Percentiles rank a stretch among this genome's conserved stretches.
These are phyloP conservation scores for Callyntrura guangdongensis DNA, from an alignment of 2,888 invertebrate species.

Conservation along the genomic window DNA sequence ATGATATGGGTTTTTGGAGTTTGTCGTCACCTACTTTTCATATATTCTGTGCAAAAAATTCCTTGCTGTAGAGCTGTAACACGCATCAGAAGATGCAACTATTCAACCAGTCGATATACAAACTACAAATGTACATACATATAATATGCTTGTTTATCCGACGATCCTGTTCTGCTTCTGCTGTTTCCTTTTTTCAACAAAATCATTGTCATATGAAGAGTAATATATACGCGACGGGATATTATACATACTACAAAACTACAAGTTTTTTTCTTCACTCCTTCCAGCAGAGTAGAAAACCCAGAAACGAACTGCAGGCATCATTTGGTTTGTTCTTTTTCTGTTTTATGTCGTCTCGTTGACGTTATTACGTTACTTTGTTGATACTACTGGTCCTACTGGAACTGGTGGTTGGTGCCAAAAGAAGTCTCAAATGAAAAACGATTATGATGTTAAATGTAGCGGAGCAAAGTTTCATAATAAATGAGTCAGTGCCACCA, in stretches of 20 bases:
- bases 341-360: neutral
- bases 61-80: no score
- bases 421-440: conserved; percentile 84
- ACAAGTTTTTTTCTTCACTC: no score
- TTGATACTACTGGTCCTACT: neutral
- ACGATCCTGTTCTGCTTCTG: neutral
- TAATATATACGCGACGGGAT: no score
- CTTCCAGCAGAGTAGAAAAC: neutral
- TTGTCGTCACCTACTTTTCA: no score
- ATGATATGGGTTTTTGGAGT: no score
- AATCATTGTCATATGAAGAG: no score
- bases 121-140: no score
- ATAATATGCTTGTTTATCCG: no score
- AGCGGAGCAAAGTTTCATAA: conserved; percentile 84
- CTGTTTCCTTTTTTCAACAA: neutral
- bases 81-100: no score
- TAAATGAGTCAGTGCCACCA: conserved; percentile 82
- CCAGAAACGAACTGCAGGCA: neutral
- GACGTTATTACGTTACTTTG: neutral
- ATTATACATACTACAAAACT: no score
- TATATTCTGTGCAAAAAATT: no score
- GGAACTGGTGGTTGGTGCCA: conserved; percentile 63
- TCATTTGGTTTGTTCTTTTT: neutral
- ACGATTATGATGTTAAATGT: conserved; percentile 85
- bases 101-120: no score